Evolutionary conservation across 2,888 invertebrate genomes (phyloP).

Genomic region (Ophion slaviceki): DNA sequence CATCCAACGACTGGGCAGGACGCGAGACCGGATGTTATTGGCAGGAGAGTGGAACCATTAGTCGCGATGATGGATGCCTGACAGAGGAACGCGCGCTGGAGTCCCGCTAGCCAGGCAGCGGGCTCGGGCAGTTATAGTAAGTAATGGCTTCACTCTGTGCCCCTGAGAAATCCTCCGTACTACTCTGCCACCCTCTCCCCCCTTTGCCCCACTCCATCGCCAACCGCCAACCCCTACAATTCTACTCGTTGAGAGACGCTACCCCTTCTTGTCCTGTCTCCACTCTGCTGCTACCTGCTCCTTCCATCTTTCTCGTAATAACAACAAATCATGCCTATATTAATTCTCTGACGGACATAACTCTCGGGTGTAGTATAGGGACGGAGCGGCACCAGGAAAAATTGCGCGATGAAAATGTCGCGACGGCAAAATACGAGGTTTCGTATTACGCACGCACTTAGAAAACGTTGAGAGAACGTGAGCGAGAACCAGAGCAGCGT

Average conservation of each 20-base stretch:
- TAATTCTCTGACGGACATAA: conserved; percentile 82
- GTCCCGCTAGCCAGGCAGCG: conserved; percentile 74
- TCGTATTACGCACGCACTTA: conserved; percentile 77
- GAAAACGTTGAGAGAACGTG: conserved; percentile 58
- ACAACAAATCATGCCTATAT: conserved; percentile 83
- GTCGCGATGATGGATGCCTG: conserved; percentile 83
- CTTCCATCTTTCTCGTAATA: conserved; percentile 76
- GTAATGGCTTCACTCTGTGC: conserved; percentile 82
- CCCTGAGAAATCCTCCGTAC: conserved; percentile 80
- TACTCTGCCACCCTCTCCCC: conserved; percentile 51
- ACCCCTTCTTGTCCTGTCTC: conserved; percentile 52
- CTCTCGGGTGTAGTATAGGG: conserved; percentile 71
- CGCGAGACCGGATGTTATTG: conserved; percentile 82
- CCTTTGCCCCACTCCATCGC: background rate
- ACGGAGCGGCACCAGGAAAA: conserved; percentile 75
- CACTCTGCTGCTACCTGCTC: conserved; percentile 53
- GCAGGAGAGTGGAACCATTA: conserved; percentile 83
- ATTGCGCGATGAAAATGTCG: conserved; percentile 80
- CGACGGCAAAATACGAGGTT: conserved; percentile 75
- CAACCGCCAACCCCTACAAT: conserved; percentile 54
- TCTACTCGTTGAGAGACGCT: conserved; percentile 56
- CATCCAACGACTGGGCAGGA: conserved; percentile 59
- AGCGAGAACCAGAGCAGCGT: background rate
- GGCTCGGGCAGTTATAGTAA: conserved; percentile 82
- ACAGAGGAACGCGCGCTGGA: conserved; percentile 79